Evolutionary conservation across 1,140 invertebrate genomes (phyloP).

Genomic region (Drosophila auraria): DNA sequence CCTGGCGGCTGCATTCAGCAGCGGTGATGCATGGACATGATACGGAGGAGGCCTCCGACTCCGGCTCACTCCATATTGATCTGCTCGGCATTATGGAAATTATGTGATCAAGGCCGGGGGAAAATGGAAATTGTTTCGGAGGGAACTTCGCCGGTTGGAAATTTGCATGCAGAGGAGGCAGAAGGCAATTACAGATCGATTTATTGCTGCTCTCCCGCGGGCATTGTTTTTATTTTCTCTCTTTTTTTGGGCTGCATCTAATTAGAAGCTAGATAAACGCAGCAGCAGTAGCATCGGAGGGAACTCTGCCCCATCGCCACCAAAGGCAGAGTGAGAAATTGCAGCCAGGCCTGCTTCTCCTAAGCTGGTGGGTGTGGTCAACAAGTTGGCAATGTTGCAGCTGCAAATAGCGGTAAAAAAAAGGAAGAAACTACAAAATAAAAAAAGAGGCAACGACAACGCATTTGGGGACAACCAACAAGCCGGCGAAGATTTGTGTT

Average conservation of each 20-base stretch:
- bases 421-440: constrained; percentile 1
- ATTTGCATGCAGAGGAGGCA: constrained; percentile 46
- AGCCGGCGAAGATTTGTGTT: constrained; percentile 72
- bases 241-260: constrained; percentile 39
- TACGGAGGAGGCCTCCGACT: constrained; percentile 28
- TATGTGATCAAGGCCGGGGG: constrained; percentile 84
- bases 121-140: constrained; percentile 82
- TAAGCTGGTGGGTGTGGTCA: constrained; percentile 47
- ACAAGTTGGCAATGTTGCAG: constrained; percentile 45
- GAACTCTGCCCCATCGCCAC: not conserved
- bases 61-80: constrained; percentile 77
- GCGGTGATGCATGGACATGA: constrained; percentile 79
- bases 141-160: constrained; percentile 12
- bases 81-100: constrained; percentile 79
- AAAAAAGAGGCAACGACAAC: constrained; percentile 38
- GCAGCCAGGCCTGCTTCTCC: constrained; percentile 7
- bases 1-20: constrained; percentile 70
- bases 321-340: constrained; percentile 46
- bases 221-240: constrained; percentile 29
- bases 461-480: constrained; percentile 55
- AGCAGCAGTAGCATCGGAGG: not conserved
- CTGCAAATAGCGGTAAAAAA: constrained; percentile 68
- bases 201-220: constrained; percentile 59
- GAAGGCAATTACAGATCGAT: constrained; percentile 80
- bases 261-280: constrained; percentile 53